Conservation (phyloP, 2,113 vertebrate species). For the Bungarus multicinctus region DNA sequence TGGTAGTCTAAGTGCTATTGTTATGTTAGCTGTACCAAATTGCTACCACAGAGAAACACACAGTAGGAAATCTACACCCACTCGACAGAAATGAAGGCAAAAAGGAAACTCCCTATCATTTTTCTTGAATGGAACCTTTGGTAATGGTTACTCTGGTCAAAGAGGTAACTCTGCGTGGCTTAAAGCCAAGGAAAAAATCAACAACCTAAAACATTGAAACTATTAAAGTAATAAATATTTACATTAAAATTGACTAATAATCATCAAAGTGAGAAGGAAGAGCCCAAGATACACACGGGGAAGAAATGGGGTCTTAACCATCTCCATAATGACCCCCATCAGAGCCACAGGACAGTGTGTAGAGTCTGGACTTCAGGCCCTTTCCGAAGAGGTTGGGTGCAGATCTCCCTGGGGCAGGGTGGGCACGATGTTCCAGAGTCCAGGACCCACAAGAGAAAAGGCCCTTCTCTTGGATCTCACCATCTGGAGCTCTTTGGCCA, state of each 20-base stretch:
- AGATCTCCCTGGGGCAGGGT: too few species aligned
- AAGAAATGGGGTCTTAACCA: neutral
- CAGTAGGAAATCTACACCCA: neutral
- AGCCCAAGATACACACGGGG: too few species aligned
- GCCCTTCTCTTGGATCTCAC: neutral
- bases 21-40: too few species aligned
- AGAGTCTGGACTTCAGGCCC: too few species aligned
- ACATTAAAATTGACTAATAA: neutral
- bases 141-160: neutral
- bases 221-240: neutral
- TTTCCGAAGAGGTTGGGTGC: too few species aligned
- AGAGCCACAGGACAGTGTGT: too few species aligned
- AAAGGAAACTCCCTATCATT: neutral
- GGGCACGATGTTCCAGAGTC: too few species aligned
- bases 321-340: neutral
- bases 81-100: neutral
- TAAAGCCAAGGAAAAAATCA: neutral
- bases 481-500: neutral
- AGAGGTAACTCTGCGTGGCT: neutral
- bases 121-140: neutral
- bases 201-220: neutral
- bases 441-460: neutral
- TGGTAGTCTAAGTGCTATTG: neutral
- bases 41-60: neutral
- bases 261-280: neutral